Evolutionary conservation across 1,140 invertebrate species (phyloP).

Genomic region (Atta texana): DNA sequence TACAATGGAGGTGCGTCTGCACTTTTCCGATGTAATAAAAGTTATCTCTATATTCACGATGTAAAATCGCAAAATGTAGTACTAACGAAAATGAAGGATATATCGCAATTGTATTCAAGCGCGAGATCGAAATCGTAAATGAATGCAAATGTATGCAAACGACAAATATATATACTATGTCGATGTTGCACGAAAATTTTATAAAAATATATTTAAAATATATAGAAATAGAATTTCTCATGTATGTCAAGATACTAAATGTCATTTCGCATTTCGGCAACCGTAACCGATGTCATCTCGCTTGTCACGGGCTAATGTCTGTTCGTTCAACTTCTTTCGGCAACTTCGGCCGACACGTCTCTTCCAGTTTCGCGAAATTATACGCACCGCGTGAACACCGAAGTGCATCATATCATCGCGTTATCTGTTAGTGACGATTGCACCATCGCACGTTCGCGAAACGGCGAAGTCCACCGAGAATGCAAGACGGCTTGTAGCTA

Average conservation of each 20-base stretch:
- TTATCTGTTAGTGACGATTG: conserved; percentile 43
- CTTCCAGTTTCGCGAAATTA: conserved; percentile 61
- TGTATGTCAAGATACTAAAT: conserved; percentile 23
- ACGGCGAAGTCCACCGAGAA: conserved; percentile 32
- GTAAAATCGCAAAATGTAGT: background rate
- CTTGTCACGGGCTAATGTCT: conserved; percentile 41
- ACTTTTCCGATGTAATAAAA: background rate
- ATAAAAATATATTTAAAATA: background rate
- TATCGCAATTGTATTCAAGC: background rate
- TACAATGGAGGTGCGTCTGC: background rate
- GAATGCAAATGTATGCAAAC: conserved; percentile 18
- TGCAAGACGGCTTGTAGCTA: conserved; percentile 58
- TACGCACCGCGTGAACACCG: conserved; percentile 19
- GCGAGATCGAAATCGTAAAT: conserved; percentile 7
- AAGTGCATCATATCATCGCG: conserved; percentile 1
- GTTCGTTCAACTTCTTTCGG: conserved; percentile 16
- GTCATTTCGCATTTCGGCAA: conserved; percentile 15
- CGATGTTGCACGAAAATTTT: background rate
- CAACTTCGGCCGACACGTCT: conserved; percentile 40
- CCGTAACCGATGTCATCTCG: conserved; percentile 36
- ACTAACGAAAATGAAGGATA: background rate
- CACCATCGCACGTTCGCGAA: conserved; percentile 28
- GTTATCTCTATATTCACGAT: background rate
- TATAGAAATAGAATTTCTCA: conserved; percentile 2
- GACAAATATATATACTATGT: background rate